Evolutionary conservation across 2,888 invertebrate species (phyloP).

Genomic region (Periphyllus acericola): DNA sequence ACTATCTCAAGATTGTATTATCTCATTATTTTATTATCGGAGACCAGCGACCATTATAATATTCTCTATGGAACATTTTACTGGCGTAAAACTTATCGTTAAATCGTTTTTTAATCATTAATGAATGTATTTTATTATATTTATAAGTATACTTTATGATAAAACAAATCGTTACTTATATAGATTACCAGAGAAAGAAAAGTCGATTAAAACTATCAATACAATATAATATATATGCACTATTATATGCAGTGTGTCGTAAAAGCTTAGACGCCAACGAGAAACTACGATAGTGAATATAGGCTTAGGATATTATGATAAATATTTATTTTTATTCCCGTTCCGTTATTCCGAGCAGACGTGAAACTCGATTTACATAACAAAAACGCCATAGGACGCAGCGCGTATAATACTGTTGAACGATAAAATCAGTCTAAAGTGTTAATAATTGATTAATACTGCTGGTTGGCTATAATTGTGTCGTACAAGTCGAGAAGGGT

Average conservation of each 20-base stretch:
- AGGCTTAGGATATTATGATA: not conserved
- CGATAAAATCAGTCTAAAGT: slow-evolving; percentile 24
- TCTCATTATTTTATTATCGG: no score
- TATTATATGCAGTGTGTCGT: no score
- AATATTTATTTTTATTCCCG: not conserved
- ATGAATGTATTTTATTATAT: no score
- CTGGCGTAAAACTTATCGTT: no score
- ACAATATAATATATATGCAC: no score
- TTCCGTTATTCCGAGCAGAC: not conserved
- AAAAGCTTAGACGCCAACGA: not conserved
- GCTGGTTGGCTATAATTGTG: not conserved
- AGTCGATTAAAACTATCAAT: not conserved
- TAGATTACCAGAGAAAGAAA: not conserved
- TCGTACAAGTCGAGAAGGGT: not conserved
- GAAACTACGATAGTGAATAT: not conserved
- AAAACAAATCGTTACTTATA: no score
- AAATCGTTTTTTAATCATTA: no score
- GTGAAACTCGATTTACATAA: slow-evolving; percentile 3
- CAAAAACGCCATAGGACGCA: not conserved
- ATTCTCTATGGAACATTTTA: no score
- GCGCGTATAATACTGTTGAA: not conserved
- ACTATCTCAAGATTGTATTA: no score
- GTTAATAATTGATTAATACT: slow-evolving; percentile 15
- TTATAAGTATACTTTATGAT: no score
- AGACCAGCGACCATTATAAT: no score